phyloP scores from a whole-genome alignment of 2,888 invertebrate genomes.

The Biston betularia region DNA sequence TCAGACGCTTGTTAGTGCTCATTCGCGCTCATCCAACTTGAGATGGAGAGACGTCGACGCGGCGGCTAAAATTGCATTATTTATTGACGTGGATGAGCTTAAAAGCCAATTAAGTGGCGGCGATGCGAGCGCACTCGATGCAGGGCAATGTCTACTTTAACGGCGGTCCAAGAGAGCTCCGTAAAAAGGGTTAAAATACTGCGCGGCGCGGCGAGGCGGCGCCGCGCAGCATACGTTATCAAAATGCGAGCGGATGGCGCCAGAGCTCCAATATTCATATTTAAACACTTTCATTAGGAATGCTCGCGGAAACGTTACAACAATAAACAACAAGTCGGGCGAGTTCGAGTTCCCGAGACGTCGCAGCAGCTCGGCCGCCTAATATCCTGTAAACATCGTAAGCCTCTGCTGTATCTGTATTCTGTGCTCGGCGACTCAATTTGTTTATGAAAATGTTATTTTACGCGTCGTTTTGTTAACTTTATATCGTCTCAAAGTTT shows the following conservation, averaged over 20 bases:
- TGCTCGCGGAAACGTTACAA: not conserved
- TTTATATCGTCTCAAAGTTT: conserved; percentile 46
- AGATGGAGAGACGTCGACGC: not conserved
- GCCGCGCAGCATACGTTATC: conserved; percentile 21
- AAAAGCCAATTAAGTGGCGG: conserved; percentile 8
- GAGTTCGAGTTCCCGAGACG: not conserved
- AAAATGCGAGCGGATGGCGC: conserved; percentile 21
- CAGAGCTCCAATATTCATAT: conserved; percentile 11
- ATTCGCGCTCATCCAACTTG: not conserved
- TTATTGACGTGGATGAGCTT: not conserved
- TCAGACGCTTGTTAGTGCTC: no score
- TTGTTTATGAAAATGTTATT: conserved; percentile 48
- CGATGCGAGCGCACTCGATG: conserved; percentile 36
- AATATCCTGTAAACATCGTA: conserved; percentile 43
- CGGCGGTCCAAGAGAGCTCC: conserved; percentile 39
- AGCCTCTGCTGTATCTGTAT: conserved; percentile 44
- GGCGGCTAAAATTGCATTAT: not conserved
- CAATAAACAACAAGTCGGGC: not conserved
- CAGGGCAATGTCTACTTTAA: conserved; percentile 37
- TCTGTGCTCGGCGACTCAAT: conserved; percentile 37
- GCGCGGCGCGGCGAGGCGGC: conserved; percentile 21
- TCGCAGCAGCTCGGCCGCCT: conserved; percentile 36
- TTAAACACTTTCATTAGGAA: conserved; percentile 8
- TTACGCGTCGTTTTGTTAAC: conserved; percentile 48
- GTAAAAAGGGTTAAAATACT: conserved; percentile 41